Evolutionary conservation across 2,113 vertebrate genomes (phyloP).

Genomic region (Desmodus rotundus): DNA sequence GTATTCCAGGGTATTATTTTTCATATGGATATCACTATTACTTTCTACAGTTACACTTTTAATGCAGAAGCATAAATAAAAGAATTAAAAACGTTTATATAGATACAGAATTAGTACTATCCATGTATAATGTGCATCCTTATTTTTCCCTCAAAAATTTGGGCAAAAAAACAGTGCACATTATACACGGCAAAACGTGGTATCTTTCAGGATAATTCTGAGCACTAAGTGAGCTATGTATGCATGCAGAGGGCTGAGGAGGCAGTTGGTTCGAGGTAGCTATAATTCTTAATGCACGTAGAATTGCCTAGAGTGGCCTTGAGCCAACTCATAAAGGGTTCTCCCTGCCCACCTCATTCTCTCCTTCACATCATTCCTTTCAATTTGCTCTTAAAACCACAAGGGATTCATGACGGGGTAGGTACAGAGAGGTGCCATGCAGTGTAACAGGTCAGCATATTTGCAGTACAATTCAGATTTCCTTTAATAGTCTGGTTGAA

Average conservation of each 20-base stretch:
- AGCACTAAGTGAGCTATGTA: background rate
- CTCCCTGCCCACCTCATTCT: background rate
- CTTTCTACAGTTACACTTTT: too few relatives aligned
- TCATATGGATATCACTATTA: too few relatives aligned
- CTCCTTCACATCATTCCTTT: background rate
- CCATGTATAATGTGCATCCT: too few relatives aligned
- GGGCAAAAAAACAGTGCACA: too few relatives aligned
- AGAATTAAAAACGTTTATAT: too few relatives aligned
- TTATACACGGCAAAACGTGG: too few relatives aligned
- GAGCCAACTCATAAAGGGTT: background rate
- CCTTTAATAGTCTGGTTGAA: slow-evolving; percentile 37
- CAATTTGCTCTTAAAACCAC: background rate
- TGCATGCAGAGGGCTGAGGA: background rate
- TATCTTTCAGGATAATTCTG: background rate
- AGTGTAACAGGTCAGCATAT: background rate
- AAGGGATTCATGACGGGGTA: background rate
- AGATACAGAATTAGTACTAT: too few relatives aligned
- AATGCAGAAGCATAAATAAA: too few relatives aligned
- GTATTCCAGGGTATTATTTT: too few relatives aligned
- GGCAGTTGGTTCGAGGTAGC: background rate
- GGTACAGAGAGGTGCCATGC: background rate
- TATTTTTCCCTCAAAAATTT: too few relatives aligned
- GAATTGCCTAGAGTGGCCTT: background rate
- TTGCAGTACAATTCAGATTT: slow-evolving; percentile 5
- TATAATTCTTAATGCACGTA: background rate